A percentile compares a stretch with the other conserved stretches of the same genome.
Conservation (phyloP, 2,113 vertebrate species). For the Hippocampus abdominalis region DNA sequence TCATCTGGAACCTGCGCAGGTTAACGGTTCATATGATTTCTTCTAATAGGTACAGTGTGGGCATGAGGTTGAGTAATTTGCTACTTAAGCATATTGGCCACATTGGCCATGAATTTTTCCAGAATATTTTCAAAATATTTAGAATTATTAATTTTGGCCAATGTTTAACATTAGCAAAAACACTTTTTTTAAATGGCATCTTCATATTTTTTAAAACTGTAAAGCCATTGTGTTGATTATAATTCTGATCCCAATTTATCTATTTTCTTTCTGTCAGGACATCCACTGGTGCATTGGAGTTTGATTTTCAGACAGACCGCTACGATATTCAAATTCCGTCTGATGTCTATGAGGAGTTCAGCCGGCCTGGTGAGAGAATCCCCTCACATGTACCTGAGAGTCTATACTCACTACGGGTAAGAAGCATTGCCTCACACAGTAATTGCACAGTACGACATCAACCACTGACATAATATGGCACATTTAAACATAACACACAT, state of each 20-base stretch:
- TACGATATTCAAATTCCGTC: slow-evolving; percentile 89
- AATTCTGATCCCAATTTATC: neutral
- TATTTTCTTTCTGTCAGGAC: slow-evolving; percentile 67
- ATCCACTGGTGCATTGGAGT: slow-evolving; percentile 75
- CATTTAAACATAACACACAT: neutral
- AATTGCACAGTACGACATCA: neutral
- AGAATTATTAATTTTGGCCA: neutral
- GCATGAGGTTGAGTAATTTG: neutral
- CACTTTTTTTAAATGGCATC: neutral
- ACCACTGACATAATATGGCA: neutral
- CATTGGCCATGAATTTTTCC: too few relatives aligned
- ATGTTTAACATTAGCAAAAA: neutral
- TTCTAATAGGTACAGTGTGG: neutral
- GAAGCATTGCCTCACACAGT: slow-evolving; percentile 2
- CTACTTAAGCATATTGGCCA: too few relatives aligned
- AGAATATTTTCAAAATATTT: too few relatives aligned
- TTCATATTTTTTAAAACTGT: neutral
- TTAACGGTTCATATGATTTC: slow-evolving; percentile 47
- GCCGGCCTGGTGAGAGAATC: slow-evolving; percentile 62
- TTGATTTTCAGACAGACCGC: slow-evolving; percentile 85
- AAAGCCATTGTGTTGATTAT: neutral
- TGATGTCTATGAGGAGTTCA: slow-evolving; percentile 72
- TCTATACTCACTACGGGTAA: slow-evolving; percentile 76
- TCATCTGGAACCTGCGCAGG: slow-evolving; percentile 94
- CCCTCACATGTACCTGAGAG: slow-evolving; percentile 80